Evolutionary conservation across 1,140 invertebrate species (phyloP), one percentile per base, ranked within the genome.

Genomic region (Caenorhabditis briggsae): DNA sequence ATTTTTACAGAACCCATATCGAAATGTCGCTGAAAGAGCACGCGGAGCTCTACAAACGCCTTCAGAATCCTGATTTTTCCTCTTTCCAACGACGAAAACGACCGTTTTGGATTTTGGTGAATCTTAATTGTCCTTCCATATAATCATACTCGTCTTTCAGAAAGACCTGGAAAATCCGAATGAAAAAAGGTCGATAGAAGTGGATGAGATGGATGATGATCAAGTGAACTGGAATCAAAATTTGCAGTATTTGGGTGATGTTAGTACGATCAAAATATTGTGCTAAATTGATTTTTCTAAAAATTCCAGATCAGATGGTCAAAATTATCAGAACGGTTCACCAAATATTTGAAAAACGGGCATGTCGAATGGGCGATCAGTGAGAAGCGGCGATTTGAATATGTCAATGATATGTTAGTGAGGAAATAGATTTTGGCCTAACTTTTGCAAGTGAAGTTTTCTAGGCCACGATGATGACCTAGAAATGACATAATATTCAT

Each of bases 211-310:
- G 70, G 70, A 78, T 78, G 16, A 50, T 12, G 33, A 11, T 20
- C 43, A 78, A 78, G 18, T 50, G 12, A 50, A n/a, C n/a, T 78
- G 70, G 70, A 78, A 78, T 78, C 70, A 78, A n/a, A 46, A 78
- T 78, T 3, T 78, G 8, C 70, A 78, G 11, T 78, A 50, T 25
- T 78, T 78, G 70, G 70, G 70, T 50, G 70, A 78, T 43, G 70
- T 78, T 2, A 50, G 70, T 78, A 8, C 1, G 3, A 33, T 2
- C 64, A 64, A n/a, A 46, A 14, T 70, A 7, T 70, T 25, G 9
- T 46, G 16, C 48, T n/a, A 70, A 8, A 9, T 25, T 18, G 3
- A 46, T 12, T 53, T 2, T 16, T 53, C 16, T 53, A n/a, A 7
- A 25, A 20, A 14, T 78, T 78, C 50, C 70, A 78, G 70, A 78